Evolutionary conservation across 1,140 invertebrate species (phyloP).

Genomic region (Cydia pomonella): DNA sequence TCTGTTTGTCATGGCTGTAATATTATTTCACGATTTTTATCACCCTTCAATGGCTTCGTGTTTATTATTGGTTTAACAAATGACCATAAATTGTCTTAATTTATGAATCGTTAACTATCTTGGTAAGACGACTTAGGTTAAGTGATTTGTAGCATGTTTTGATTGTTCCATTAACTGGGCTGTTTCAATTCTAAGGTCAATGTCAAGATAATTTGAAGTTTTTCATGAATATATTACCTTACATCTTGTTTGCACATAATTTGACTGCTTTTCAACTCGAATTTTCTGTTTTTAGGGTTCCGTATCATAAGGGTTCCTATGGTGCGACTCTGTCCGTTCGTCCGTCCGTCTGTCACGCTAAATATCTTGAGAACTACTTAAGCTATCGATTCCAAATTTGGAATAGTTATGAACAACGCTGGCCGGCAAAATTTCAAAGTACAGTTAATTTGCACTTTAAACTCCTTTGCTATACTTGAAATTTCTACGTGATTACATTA

Average conservation of each 20-base stretch:
- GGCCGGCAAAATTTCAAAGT: too few species aligned
- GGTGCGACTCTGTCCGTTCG: too few species aligned
- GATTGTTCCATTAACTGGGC: conserved; percentile 69
- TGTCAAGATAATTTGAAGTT: conserved; percentile 2
- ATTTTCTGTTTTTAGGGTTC: too few species aligned
- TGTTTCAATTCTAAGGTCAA: conserved; percentile 50
- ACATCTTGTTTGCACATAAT: neutral
- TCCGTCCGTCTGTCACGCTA: too few species aligned
- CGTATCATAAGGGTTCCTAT: too few species aligned
- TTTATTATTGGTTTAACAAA: conserved; percentile 26
- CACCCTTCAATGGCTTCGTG: conserved; percentile 3
- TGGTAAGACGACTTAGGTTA: conserved; percentile 68
- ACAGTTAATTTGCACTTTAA: too few species aligned
- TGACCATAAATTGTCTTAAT: conserved; percentile 28
- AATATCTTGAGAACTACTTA: too few species aligned
- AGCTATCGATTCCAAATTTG: too few species aligned
- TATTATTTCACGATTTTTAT: conserved; percentile 19
- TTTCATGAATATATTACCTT: neutral
- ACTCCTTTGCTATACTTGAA: too few species aligned
- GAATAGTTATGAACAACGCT: too few species aligned
- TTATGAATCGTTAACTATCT: conserved; percentile 54
- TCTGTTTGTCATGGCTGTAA: neutral
- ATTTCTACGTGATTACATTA: too few species aligned
- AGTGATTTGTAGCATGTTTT: conserved; percentile 72
- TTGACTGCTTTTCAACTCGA: neutral